A percentile compares a stretch with the other conserved stretches of the same genome.
Evolutionary conservation across 2,797 vertebrate species (phyloP).

Genomic region (Furcifer pardalis): DNA sequence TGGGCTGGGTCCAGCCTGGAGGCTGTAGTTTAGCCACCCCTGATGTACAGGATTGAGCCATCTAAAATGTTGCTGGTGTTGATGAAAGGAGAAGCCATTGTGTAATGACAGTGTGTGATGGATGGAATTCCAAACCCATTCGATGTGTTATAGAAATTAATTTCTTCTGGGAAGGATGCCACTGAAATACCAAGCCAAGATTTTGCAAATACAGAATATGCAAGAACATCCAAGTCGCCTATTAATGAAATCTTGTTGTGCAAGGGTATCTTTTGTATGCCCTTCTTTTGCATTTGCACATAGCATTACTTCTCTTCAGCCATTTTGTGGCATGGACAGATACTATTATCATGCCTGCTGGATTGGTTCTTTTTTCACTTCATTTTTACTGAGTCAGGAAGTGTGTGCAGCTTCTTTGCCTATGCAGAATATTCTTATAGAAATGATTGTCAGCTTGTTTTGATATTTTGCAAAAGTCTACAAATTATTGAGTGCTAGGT

Average conservation of each 20-base stretch:
- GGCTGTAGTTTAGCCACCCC: no score
- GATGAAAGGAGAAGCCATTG: background rate
- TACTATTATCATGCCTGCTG: conserved; percentile 15
- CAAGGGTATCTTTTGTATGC: conserved; percentile 18
- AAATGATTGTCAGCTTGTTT: background rate
- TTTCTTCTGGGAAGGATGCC: background rate
- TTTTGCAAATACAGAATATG: conserved; percentile 13
- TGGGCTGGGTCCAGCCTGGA: no score
- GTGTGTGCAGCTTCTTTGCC: conserved; percentile 2
- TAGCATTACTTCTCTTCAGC: conserved; percentile 3
- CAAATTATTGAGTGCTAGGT: no score
- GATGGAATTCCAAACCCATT: background rate
- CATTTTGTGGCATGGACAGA: conserved; percentile 25
- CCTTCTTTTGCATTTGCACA: conserved; percentile 7
- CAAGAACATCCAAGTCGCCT: background rate
- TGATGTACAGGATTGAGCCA: no score
- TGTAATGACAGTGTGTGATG: background rate
- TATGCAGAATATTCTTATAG: background rate
- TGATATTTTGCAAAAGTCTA: background rate
- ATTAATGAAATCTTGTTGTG: conserved; percentile 25
- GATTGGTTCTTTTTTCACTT: conserved; percentile 7
- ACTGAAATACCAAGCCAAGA: background rate
- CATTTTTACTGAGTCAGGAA: conserved; percentile 17
- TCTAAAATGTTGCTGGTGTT: background rate
- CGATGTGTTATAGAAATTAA: background rate